phyloP scores from a whole-genome alignment of 1,140 invertebrate genomes.

The Hirudo medicinalis region DNA sequence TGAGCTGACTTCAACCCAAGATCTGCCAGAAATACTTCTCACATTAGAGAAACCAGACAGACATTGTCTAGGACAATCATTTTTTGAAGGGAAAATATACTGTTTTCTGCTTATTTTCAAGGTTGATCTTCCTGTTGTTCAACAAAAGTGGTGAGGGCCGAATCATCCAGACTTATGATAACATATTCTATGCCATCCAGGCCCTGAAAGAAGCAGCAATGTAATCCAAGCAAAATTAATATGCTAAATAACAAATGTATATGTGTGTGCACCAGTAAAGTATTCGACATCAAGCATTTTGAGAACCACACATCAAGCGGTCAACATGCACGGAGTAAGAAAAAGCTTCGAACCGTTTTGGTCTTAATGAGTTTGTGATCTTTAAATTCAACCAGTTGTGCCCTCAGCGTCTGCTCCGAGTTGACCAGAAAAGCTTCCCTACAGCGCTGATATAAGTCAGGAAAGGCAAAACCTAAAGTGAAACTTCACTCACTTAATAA shows the following conservation, averaged over 20 bases:
- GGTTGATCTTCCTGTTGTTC: conserved; percentile 34
- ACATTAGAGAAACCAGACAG: no score
- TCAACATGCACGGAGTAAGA: no score
- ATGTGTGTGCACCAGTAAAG: background rate
- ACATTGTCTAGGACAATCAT: no score
- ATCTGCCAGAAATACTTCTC: no score
- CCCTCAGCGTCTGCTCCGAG: conserved; percentile 68
- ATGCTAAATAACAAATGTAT: no score
- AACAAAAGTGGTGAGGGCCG: conserved; percentile 60
- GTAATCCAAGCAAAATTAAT: conserved; percentile 3
- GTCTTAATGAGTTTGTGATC: conserved; percentile 78
- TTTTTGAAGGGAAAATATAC: no score
- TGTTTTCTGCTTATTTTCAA: no score
- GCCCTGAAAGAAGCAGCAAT: conserved; percentile 40
- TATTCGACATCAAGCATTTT: background rate
- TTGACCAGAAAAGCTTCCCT: conserved; percentile 75
- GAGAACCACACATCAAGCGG: no score
- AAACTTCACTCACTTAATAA: background rate
- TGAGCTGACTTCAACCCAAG: no score
- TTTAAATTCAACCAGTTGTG: conserved; percentile 79
- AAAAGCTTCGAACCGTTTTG: no score
- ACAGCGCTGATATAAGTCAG: conserved; percentile 66
- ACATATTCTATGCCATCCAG: conserved; percentile 66
- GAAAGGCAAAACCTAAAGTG: conserved; percentile 64
- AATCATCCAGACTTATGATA: conserved; percentile 60